These are phyloP conservation scores for Pantherophis alleghaniensis DNA, from an alignment of 2,797 vertebrate genomes.

Conservation along the genomic window DNA sequence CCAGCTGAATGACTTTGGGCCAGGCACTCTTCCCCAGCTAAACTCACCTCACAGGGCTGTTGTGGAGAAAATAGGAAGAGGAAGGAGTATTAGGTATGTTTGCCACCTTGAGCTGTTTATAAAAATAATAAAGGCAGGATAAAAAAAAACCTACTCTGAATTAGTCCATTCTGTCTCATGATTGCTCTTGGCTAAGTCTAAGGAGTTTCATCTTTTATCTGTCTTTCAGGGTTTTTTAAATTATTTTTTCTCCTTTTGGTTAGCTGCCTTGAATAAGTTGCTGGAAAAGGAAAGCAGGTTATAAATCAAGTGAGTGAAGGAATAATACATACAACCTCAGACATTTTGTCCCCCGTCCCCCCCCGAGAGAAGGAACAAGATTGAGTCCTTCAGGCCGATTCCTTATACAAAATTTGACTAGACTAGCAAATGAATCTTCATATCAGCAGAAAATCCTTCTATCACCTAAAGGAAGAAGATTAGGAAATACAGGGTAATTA, in stretches of 20 bases:
- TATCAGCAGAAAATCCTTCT: background rate
- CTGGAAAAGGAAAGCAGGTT: background rate
- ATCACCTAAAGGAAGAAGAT: background rate
- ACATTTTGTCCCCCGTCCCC: background rate
- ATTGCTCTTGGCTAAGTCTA: background rate
- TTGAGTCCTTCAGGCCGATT: background rate
- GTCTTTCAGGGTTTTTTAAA: background rate
- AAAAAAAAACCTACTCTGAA: background rate
- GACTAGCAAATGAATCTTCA: background rate
- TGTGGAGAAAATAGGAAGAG: background rate
- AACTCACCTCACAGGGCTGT: background rate
- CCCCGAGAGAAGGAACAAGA: background rate
- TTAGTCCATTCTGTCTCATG: background rate
- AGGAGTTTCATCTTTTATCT: background rate
- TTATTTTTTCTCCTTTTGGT: background rate
- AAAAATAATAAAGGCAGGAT: background rate
- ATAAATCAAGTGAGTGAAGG: background rate
- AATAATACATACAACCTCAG: background rate
- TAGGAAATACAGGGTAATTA: background rate
- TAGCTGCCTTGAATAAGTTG: background rate
- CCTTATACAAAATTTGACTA: background rate
- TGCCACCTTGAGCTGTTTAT: background rate
- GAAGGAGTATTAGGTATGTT: background rate
- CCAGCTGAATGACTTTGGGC: background rate
- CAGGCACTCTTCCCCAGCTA: background rate